phyloP scores from a whole-genome alignment of 2,797 vertebrate genomes.

The Liparis tanakae region DNA sequence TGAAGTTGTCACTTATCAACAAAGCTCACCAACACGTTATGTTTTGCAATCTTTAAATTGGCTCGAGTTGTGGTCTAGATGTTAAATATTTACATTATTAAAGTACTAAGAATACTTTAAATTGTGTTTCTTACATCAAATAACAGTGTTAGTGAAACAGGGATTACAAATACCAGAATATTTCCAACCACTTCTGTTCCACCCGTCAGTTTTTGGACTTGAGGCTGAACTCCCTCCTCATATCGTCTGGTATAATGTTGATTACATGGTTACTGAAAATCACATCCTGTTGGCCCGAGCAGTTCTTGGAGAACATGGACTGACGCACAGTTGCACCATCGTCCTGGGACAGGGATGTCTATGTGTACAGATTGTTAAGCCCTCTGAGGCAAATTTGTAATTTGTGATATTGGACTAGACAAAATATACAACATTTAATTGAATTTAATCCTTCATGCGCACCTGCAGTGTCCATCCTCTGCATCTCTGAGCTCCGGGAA shows the following conservation, averaged over 20 bases:
- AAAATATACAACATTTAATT: too few relatives aligned
- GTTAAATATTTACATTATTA: constrained; percentile 6
- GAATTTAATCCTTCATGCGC: not conserved
- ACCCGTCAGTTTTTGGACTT: not conserved
- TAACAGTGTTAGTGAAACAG: not conserved
- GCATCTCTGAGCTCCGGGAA: constrained; percentile 1
- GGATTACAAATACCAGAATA: not conserved
- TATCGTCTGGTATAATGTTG: not conserved
- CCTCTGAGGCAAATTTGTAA: too few relatives aligned
- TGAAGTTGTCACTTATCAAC: not conserved
- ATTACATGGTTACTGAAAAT: not conserved
- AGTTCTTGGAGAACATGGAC: not conserved
- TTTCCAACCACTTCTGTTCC: not conserved
- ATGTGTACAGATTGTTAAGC: too few relatives aligned
- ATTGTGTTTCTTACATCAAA: not conserved
- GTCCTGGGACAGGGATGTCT: not conserved
- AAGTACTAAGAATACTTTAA: not conserved
- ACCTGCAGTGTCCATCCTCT: not conserved
- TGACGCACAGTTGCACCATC: not conserved
- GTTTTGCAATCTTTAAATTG: not conserved
- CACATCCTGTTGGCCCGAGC: not conserved
- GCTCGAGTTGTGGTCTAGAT: not conserved
- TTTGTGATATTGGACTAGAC: too few relatives aligned
- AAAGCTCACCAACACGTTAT: not conserved
- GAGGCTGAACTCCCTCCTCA: not conserved